Evolutionary conservation across 1,140 invertebrate species (phyloP).

Genomic region (Platyura marginata): DNA sequence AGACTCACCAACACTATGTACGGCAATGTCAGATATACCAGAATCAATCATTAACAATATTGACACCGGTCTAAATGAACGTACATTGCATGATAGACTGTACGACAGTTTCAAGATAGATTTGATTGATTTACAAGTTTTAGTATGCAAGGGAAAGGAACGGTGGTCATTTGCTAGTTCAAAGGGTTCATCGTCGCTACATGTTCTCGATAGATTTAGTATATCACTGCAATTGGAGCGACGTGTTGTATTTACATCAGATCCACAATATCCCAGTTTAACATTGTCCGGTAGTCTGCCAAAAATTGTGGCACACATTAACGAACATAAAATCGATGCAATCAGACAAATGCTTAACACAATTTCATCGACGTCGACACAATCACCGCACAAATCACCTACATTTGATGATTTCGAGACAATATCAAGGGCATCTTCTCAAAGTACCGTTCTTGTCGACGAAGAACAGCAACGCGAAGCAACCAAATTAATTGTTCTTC

Average conservation of each 20-base stretch:
- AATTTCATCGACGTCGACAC: constrained; percentile 27
- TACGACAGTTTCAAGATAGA: constrained; percentile 74
- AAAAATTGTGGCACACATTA: constrained; percentile 71
- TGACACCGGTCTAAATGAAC: constrained; percentile 32
- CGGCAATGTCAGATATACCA: constrained; percentile 5
- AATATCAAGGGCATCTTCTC: not conserved
- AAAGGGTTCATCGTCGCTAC: constrained; percentile 62
- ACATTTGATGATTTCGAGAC: constrained; percentile 3
- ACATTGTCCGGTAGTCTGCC: constrained; percentile 71
- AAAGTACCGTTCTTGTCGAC: not conserved
- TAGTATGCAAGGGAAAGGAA: constrained; percentile 71
- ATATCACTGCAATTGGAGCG: constrained; percentile 71
- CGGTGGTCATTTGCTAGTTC: constrained; percentile 77
- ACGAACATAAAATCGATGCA: constrained; percentile 66
- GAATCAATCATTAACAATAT: constrained; percentile 13
- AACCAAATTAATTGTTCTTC: constrained; percentile 58
- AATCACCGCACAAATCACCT: constrained; percentile 6
- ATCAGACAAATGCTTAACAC: constrained; percentile 28
- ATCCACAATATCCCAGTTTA: constrained; percentile 69
- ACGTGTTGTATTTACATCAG: constrained; percentile 58
- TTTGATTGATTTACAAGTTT: constrained; percentile 69
- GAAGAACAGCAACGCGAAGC: constrained; percentile 4
- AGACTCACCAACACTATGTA: constrained; percentile 17
- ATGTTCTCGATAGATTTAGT: constrained; percentile 79
- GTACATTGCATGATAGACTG: constrained; percentile 47